Evolutionary conservation across 2,888 invertebrate species (phyloP), one percentile per base, ranked within the genome.

Genomic region (Eilema sororculum): DNA sequence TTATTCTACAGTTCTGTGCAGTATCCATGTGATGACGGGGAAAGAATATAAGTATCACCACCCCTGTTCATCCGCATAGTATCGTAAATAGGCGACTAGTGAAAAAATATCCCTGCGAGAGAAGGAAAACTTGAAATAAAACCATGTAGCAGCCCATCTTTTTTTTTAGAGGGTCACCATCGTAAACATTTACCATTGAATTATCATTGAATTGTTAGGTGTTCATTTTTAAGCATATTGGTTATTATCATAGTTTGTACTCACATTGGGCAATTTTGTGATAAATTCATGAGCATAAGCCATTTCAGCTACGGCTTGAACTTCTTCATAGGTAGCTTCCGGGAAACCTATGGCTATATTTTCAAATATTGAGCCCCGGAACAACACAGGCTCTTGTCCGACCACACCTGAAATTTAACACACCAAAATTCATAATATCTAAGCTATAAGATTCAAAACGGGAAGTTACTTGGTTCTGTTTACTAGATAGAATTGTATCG

Each of bases 381-480:
- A 98, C 8, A 98, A 94, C 0, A 97, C 97, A 0, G 98, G 98
- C 81, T 98, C 98, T 91, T 98, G 98, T 0, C 98, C 97, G 8
- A 98, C 98, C 13, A 98, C 96, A 52, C 98, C 95, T 95, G 79
- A 20, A 78, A 78, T 79, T 72, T 8, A 12, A 70, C 24, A 64
- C 8, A 25, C 2, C 24, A 12, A 20, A 28, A 9, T 30, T 6
- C 16, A 59, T 2, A 13, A 16, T 8, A 28, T 25, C 20, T 13
- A 60, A 1, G 5, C 16, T 6, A 16, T 4, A 0, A 16, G 1
- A 41, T 41, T 41, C 12, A 12, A 37, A 37, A 41, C n/a, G n/a
- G n/a, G 16, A 12, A 12, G 3, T 0, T 41, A 3, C 0, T 41
- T 16, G 41, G 1, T 41, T 4, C 16, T 16, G 0, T 16, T 12